Base-by-base conservation (phyloP, 2,888 invertebrate genomes). In the Eurytoma californica region DNA sequence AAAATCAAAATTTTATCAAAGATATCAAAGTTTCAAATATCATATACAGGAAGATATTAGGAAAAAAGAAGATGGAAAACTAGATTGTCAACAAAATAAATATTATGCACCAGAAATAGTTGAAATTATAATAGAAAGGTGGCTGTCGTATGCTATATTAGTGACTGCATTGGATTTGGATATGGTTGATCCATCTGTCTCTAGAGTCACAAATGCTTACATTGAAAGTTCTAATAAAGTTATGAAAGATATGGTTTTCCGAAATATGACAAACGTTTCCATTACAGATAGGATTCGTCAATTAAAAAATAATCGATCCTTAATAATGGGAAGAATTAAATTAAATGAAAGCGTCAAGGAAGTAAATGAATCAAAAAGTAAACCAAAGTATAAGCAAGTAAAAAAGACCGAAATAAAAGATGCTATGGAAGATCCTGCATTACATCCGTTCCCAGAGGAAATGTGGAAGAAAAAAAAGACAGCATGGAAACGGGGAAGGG, bases 201-300 rank as follows among this genome's bases (percentile, higher is more conserved):
- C 80, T 3, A 66, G 81, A 51, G 39, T 81, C 2, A 82, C 74
- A 16, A 83, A 84, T 63, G 83, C 83, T 16, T 82, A 77, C 28
- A 67, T 80, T 2, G 82, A 83, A 73, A 79, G 73, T 51, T 28
- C 61, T 2, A 14, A 53, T 24, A 28, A 70, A 63, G 39, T 55
- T 14, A 18, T 58, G 13, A 70, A 57, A 13, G 20, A 47, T 2
- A 57, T 18, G 7, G 30, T 68, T 53, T 55, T 57, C n/a, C 5
- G 57, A 3, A 13, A 16, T 13, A 13, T 9, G 1, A 39, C 4
- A 18, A 12, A 16, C 2, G 14, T 20, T 9, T 65, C 18, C 16
- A 65, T 20, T 47, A 49, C 13, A 0, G 47, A 65, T 20, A 47
- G 18, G 9, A 9, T 55, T 0, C 1, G 53, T 28, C 4, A 24